Conservation (phyloP, 2,113 vertebrate genomes). For the Penelope pileata region DNA sequence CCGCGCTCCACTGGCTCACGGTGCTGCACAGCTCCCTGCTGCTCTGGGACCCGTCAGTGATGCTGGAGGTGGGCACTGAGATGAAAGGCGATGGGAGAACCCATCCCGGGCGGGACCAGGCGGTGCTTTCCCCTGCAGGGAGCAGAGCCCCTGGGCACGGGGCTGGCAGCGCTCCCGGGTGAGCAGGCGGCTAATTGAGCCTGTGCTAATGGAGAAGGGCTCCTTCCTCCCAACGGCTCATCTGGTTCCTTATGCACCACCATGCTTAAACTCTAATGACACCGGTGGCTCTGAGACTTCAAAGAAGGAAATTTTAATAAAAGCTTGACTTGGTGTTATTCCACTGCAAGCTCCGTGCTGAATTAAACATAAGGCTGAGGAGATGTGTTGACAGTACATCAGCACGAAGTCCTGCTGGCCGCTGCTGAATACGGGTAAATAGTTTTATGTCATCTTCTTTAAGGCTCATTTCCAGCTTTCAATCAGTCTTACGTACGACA, state of each 20-base stretch:
- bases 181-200: neutral
- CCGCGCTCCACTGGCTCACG: fast-evolving
- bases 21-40: fast-evolving
- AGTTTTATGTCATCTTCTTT: neutral
- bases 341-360: conserved; percentile 6
- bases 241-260: conserved; percentile 10
- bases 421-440: neutral
- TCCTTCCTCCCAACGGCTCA: neutral
- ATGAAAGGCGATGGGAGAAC: fast-evolving
- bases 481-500: neutral
- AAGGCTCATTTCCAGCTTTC: conserved; percentile 15
- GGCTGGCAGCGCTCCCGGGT: too few relatives aligned
- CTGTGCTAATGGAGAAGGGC: neutral
- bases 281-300: conserved; percentile 54
- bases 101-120: fast-evolving
- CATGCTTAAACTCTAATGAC: conserved; percentile 30
- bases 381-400: neutral
- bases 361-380: conserved; percentile 66
- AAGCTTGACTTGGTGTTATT: conserved; percentile 59
- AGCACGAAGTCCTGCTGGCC: neutral
- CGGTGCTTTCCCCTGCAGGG: too few relatives aligned
- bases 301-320: conserved; percentile 66
- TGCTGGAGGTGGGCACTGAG: neutral
- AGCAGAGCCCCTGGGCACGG: neutral
- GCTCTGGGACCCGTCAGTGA: fast-evolving